These are phyloP conservation scores for Melanotaenia boesemani DNA, from an alignment of 2,797 vertebrate species.

Conservation along the genomic window DNA sequence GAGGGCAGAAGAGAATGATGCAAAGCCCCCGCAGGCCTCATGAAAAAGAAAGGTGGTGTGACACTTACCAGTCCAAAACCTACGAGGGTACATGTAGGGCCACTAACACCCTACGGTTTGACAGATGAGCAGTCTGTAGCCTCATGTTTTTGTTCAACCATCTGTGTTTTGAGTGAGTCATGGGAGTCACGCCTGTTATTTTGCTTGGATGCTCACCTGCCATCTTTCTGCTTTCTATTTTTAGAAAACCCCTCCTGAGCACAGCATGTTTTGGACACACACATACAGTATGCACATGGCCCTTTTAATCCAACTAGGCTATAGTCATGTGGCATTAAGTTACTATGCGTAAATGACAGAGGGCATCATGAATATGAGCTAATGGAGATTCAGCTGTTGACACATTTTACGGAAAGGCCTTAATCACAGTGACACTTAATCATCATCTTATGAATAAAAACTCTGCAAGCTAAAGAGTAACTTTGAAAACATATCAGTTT, in stretches of 20 bases:
- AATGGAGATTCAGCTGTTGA: slow-evolving; percentile 28
- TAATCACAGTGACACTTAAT: slow-evolving; percentile 5
- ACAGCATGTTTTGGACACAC: slow-evolving; percentile 22
- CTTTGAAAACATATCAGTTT: background rate
- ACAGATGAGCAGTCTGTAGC: slow-evolving; percentile 56
- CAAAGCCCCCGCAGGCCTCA: slow-evolving; percentile 20
- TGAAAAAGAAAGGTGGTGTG: slow-evolving; percentile 49
- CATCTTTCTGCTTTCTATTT: slow-evolving; percentile 63
- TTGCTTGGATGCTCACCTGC: slow-evolving; percentile 43
- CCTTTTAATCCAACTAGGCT: slow-evolving; percentile 45
- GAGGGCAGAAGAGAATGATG: slow-evolving; percentile 9
- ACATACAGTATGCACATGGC: slow-evolving; percentile 18
- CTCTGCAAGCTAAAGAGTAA: background rate
- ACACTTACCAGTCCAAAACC: slow-evolving; percentile 40
- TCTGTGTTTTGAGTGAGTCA: slow-evolving; percentile 70
- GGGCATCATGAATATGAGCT: slow-evolving; percentile 6
- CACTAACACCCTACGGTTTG: slow-evolving; percentile 36
- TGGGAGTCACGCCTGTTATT: slow-evolving; percentile 39
- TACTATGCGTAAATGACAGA: slow-evolving; percentile 2
- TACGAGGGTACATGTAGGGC: slow-evolving; percentile 27
- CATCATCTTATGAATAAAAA: slow-evolving; percentile 12
- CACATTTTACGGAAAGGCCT: slow-evolving; percentile 3
- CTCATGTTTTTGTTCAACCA: slow-evolving; percentile 44
- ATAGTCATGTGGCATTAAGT: slow-evolving; percentile 18
- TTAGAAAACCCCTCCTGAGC: slow-evolving; percentile 41